Evolutionary conservation across 2,888 invertebrate genomes (phyloP), one percentile per base, ranked within the genome.

Genomic region (Zeuzera pyrina): DNA sequence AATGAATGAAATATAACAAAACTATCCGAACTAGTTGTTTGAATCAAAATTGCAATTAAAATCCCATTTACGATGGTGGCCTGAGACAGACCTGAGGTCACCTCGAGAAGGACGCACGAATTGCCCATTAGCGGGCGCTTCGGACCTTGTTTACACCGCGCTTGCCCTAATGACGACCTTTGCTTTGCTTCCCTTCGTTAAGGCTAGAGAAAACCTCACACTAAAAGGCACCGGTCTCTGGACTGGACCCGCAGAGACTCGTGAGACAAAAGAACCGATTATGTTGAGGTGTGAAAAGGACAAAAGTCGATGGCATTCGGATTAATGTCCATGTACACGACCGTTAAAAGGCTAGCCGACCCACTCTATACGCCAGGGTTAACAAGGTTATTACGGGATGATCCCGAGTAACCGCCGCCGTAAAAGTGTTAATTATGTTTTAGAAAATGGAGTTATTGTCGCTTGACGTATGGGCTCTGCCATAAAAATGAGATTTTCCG

Each of bases 131-230:
- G 79, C 74, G 81, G 78, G 73, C 77, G 72, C 72, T 78, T 78
- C 74, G 78, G 76, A 74, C 77, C 78, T 79, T 83, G 81, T 83
- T 83, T 81, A 83, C 83, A 81, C 83, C 81, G 65, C 78, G 78
- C 77, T 83, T 81, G 84, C 77, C 83, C 83, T 84, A 84, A 84
- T 84, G 83, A 83, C 83, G 84, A 84, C 84, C 83, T 84, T 78
- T 84, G 77, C 81, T 72, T 74, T 65, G 77, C 72, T 81, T 83
- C 84, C 84, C 84, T 84, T 83, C 84, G 83, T 84, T 84, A 84
- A 81, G 78, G 79, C 79, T 73, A 74, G 74, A 70, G 78, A 79
- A 81, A 81, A 79, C 78, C 81, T 79, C 81, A 69, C 81, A 79
- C 83, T 81, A 81, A 81, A 81, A 81, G 81, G 76, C 79, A 73